Conservation (phyloP, 2,113 vertebrate genomes). For the Pangasianodon gigas region DNA sequence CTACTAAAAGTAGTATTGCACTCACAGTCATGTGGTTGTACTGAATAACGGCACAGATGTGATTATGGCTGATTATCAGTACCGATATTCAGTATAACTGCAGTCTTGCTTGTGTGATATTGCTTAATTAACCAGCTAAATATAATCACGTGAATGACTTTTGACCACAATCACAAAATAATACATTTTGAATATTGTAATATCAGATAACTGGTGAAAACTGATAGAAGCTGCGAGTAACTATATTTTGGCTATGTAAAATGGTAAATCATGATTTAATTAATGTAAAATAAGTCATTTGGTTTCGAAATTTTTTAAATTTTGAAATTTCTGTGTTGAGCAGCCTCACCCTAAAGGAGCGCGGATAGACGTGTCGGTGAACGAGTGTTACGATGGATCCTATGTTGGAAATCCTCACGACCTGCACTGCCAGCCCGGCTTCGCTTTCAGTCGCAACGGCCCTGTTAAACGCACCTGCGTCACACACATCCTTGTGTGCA, state of each 20-base stretch:
- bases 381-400: constrained; percentile 98
- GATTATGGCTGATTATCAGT: no score
- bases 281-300: neutral
- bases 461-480: constrained; percentile 96
- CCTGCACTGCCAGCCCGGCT: constrained; percentile 97
- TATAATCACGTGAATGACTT: neutral
- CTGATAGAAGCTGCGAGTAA: no score
- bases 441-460: constrained; percentile 97
- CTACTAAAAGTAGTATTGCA: no score
- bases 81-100: no score
- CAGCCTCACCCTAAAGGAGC: constrained; percentile 99
- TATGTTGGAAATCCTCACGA: constrained; percentile 99
- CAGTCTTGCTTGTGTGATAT: no score
- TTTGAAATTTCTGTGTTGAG: neutral
- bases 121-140: neutral
- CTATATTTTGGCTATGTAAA: neutral
- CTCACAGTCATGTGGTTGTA: no score
- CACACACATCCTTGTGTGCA: constrained; percentile 95
- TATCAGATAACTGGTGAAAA: no score
- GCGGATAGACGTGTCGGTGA: constrained; percentile 97
- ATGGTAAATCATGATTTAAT: neutral
- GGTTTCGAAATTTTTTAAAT: no score
- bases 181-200: neutral
- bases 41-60: no score
- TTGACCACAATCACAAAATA: neutral